Evolutionary conservation across 2,888 invertebrate genomes (phyloP), one percentile per base, ranked within the genome.

Genomic region (Phorcus lineatus): DNA sequence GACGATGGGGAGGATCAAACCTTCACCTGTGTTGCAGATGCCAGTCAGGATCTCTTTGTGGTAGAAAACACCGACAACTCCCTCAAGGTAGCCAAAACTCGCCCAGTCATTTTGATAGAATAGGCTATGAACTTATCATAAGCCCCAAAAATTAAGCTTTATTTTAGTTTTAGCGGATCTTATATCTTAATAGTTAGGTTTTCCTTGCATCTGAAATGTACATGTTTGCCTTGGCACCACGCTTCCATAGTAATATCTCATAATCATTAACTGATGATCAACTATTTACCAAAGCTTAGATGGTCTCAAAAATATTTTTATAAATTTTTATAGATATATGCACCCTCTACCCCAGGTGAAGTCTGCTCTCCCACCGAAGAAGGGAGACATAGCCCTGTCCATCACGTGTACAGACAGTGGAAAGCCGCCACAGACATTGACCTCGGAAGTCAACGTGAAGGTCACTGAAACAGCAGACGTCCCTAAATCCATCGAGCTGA

Each of bases 381-480:
- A 80, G 19, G 66, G 57, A 7, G 70, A 74, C 7, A 67, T 86
- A 40, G 62, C 57, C 31, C 62, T 88, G 9, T 81, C 80, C 0
- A 67, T 88, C 1, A 85, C 82, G 0, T 89, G 89, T 62, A 77
- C 81, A 9, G 89, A 89, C 77, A 70, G 78, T 67, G 88, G 88
- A 2, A 22, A 11, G 0, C 87, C 87, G 17, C 74, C 83, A 13
- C 53, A 83, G 74, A 82, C 83, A 0, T 6, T 74, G 0, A 77
- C 81, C 11, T 62, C 79, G 19, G 80, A 80, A 2, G 74, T 88
- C 16, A 70, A 31, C 19, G 78, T 88, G 11, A 28, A 77, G 22
- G 78, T 87, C 54, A 83, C 85, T 31, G 87, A 86, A 52, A 82
- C 78, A 13, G 86, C 86, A 3, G 80, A 82, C 52, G 83, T 86